Base-by-base conservation (phyloP, 2,113 vertebrate species). In the Cheilinus undulatus region DNA sequence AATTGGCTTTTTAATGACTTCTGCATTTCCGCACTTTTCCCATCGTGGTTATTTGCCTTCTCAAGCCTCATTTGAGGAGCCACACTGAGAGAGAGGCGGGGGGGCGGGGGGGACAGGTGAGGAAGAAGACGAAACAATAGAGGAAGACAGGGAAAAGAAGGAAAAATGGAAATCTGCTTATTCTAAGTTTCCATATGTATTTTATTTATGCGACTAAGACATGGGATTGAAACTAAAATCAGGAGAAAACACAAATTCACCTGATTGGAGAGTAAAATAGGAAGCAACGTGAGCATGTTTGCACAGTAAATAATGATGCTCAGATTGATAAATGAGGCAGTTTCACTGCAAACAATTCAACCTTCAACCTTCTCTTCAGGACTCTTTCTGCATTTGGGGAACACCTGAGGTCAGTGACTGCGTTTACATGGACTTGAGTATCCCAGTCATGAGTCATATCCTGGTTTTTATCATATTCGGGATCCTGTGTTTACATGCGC, bases 1-100 rank as follows among this genome's bases (percentile, higher is more conserved):
- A 95, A 95, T 94, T 95, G 94, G 93, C 93, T 95, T 96, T 96
- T 95, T 95, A 95, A 96, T 95, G 93, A 94, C 75, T 91, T 94
- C 90, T 95, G 91, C 93, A 92, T 90, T 89, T 85, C 78, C 68
- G 78, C 80, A 77, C 82, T 53, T 74, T 85, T 77, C 80, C 78
- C 49, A 72, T 78, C 61, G 27, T 53, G 71, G 79, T 74, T 85
- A 77, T 88, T 84, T 87, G 77, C 62, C 59, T 83, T 63, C 78
- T 80, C 84, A 77, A 76, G 78, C 73, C 75, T 87, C 81, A 77
- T 85, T 88, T 75, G 56, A 80, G 84, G 65, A 81, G 73, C 57
- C 78, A 62, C 32, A 68, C 75, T 43, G 69, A 32, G 64, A 54
- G 45, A 49, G 26, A 19, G 60, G 24, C n/a, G 12, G 24, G 14